phyloP scores from a whole-genome alignment of 2,113 vertebrate species.

The Morone saxatilis region DNA sequence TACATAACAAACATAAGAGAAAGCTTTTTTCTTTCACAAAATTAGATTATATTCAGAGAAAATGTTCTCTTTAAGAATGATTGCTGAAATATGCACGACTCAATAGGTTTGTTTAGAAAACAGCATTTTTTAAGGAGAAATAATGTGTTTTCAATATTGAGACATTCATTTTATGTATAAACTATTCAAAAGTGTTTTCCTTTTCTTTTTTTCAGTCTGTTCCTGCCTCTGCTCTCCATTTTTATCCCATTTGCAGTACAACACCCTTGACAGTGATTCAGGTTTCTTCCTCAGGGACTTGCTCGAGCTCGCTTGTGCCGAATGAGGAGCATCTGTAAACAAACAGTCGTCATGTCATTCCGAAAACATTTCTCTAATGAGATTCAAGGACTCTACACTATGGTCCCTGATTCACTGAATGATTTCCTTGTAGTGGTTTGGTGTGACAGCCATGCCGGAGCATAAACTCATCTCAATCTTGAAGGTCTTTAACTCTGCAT shows the following conservation, averaged over 20 bases:
- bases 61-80: neutral
- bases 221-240: neutral
- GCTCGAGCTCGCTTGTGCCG: neutral
- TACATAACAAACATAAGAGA: neutral
- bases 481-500: neutral
- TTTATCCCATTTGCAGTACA: neutral
- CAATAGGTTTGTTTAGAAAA: conserved; percentile 6
- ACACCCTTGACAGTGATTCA: neutral
- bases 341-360: neutral
- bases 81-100: neutral
- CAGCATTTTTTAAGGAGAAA: neutral
- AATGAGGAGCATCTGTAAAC: conserved; percentile 27
- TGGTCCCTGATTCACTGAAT: neutral
- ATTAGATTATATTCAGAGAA: neutral
- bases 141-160: neutral
- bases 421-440: neutral
- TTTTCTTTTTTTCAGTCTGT: neutral
- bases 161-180: neutral
- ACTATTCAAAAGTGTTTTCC: neutral
- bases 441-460: neutral
- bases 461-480: neutral
- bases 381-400: neutral
- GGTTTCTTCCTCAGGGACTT: conserved; percentile 1
- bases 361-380: neutral
- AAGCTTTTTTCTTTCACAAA: neutral